Conservation (phyloP, 2,797 vertebrate genomes). For the Phrynocephalus vlangalii region DNA sequence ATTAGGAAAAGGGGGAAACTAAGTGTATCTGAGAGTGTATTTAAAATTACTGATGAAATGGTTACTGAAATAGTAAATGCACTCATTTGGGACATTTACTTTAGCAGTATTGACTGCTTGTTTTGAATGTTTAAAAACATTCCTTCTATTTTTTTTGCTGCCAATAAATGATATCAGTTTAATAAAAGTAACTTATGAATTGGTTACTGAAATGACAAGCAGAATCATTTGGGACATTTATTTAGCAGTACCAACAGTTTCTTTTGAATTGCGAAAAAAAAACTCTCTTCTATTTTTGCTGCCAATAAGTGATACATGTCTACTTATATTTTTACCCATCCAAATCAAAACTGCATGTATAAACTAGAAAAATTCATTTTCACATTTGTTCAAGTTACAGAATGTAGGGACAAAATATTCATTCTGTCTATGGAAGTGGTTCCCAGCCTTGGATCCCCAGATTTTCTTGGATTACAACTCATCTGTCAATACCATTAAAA, state of each 20-base stretch:
- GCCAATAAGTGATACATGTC: neutral
- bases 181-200: neutral
- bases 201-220: neutral
- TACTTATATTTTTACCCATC: conserved; percentile 26
- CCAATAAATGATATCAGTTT: neutral
- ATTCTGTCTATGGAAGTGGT: neutral
- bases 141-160: neutral
- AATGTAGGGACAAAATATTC: neutral
- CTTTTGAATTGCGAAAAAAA: conserved; percentile 9
- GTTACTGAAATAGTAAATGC: neutral
- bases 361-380: conserved; percentile 48
- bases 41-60: neutral
- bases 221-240: neutral
- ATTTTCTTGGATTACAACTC: neutral
- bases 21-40: neutral
- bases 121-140: neutral
- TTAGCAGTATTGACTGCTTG: neutral
- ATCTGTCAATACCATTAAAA: too few relatives aligned
- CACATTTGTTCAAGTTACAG: neutral
- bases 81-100: neutral
- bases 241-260: neutral
- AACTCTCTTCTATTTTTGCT: conserved; percentile 4
- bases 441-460: too few relatives aligned
- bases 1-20: neutral
- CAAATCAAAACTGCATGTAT: conserved; percentile 31